phyloP scores from a whole-genome alignment of 2,888 invertebrate species.

The Sminthurinus aureus region DNA sequence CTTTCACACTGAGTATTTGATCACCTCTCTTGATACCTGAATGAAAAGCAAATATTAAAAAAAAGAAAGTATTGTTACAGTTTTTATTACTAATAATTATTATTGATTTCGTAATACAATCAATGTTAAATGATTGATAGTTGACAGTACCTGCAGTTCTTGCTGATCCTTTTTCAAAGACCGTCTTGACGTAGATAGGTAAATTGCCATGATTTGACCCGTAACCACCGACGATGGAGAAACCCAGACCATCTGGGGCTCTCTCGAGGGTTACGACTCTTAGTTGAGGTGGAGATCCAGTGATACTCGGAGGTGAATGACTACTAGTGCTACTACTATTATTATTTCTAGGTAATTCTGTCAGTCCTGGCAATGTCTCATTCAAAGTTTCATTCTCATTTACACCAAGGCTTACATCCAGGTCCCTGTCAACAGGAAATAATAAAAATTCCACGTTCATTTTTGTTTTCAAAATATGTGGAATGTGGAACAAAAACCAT shows the following conservation, averaged over 20 bases:
- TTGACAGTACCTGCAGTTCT: conserved; percentile 62
- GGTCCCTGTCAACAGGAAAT: conserved; percentile 17
- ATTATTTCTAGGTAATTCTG: conserved; percentile 18
- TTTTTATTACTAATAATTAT: too few relatives aligned
- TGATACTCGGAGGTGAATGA: conserved; percentile 43
- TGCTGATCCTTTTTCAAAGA: conserved; percentile 63
- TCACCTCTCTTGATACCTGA: conserved; percentile 63
- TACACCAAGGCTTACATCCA: conserved; percentile 44
- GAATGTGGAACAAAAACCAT: neutral
- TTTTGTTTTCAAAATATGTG: too few relatives aligned
- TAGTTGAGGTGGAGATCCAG: conserved; percentile 50
- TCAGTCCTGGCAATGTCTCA: conserved; percentile 37
- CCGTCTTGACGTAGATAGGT: conserved; percentile 67
- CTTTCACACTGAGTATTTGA: conserved; percentile 64
- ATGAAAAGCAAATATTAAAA: neutral
- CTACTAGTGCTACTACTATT: conserved; percentile 35
- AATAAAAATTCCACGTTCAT: neutral
- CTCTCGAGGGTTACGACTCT: conserved; percentile 64
- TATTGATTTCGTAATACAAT: too few relatives aligned
- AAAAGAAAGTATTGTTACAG: too few relatives aligned
- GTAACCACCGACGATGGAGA: conserved; percentile 65
- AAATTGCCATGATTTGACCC: conserved; percentile 65
- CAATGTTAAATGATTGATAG: too few relatives aligned
- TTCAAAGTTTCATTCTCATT: conserved; percentile 40
- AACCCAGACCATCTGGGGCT: conserved; percentile 68